Base-by-base conservation (phyloP, 2,797 vertebrate genomes). In the Pyrrhura leucotis region DNA sequence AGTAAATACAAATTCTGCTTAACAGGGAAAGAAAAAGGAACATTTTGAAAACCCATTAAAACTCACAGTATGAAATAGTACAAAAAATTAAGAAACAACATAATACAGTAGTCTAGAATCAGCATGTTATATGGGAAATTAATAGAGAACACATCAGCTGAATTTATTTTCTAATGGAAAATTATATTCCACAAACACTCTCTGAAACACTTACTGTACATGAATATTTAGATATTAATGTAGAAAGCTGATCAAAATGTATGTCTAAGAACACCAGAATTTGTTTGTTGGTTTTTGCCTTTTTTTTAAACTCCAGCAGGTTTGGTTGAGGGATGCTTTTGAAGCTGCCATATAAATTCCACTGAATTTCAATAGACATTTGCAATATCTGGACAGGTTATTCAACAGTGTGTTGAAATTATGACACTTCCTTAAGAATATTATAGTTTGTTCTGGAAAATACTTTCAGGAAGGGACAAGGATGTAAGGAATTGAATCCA, bases 31-130 rank as follows among this genome's bases (percentile, higher is more conserved):
- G 61, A 95, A 97, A 96, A 59, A 75, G 42, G 83, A 96, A 78
- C 90, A 68, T 66, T 92, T 66, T 86, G 79, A 94, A 97, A 97
- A 88, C 39, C 93, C 91, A 97, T 98, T 97, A 97, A 97, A 97
- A 94, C 50, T 94, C 97, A 90, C 97, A 98, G 96, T 98, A 83
- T 98, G 97, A 98, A 97, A 94, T 93, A 69, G 89, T 84, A 94
- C 63, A 80, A 95, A 97, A 92, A 97, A 95, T 89, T 97, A 96
- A 90, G 45, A 84, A 66, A 89, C 80, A 65, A 82, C 81, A 94
- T 93, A 96, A 97, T 97, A 96, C 89, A 95, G 86, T 93, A 78
- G 81, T 89, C 76, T 95, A 68, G 96, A 98, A 97, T 85, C 94
- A 96, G 74, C 89, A 94, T 90, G 89, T 93, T 97, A 65, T 86